Evolutionary conservation across 2,797 vertebrate species (phyloP), one percentile per base, ranked within the genome.

Genomic region (Protonibea diacanthus): DNA sequence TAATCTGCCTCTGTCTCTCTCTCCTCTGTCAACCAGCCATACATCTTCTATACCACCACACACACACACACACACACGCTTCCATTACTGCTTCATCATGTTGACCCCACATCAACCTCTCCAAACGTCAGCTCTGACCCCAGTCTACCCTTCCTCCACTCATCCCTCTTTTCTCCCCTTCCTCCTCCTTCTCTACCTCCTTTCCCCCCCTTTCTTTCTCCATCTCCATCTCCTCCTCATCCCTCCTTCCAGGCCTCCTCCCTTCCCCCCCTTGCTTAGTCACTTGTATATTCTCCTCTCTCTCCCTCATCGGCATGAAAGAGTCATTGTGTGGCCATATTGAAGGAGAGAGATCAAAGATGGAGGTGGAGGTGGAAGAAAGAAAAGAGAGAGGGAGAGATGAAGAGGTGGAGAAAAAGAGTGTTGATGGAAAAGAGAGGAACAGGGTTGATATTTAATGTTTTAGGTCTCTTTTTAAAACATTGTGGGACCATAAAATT

Each of bases 11-110:
- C 83, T 38, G 85, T 90, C 81, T 88, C 74, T 74, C 61, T 82
- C 79, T 79, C 60, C 49, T 85, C 84, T 87, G 86, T 92, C 89
- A 89, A 85, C 80, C 79, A 60, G 74, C 82, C 84, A 91, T 93
- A 90, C 81, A 74, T 93, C 92, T 92, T 89, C 80, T 71, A 68
- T 80, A 65, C 64, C 63, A 52, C 45, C 38, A 61, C 71, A 73
- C 56, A 66, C 60, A 59, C 38, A 61, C 71, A 73, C 81, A 75
- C 64, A 78, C 72, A 82, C 89, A 69, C 67, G 71, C 87, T 86
- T 92, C 89, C 89, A 92, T 88, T 92, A 88, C 90, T 93, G 91
- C 91, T 94, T 91, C 93, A 93, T 93, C 91, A 93, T 86, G 86
- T 27, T 91, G 91, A 92, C 92, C 91, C 86, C 85, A 76, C 80